phyloP scores from a whole-genome alignment of 2,888 invertebrate species.

The Beris morrisii region DNA sequence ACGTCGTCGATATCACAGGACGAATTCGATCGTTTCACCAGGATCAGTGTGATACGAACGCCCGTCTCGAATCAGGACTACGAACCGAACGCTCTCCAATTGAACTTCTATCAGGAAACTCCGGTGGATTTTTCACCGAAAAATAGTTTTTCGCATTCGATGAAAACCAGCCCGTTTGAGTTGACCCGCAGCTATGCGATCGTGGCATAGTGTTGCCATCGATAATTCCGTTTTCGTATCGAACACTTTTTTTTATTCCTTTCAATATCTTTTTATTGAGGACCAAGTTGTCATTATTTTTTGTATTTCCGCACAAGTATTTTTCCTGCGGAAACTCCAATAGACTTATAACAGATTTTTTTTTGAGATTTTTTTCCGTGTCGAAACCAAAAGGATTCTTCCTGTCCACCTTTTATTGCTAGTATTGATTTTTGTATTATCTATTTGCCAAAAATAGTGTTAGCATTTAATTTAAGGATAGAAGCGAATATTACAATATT shows the following conservation, averaged over 20 bases:
- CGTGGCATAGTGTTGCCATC: constrained; percentile 43
- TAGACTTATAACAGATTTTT: no score
- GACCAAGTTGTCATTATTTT: constrained; percentile 15
- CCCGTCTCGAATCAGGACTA: constrained; percentile 41
- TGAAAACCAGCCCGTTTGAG: constrained; percentile 55
- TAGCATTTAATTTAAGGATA: no score
- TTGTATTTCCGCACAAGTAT: neutral
- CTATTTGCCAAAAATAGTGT: no score
- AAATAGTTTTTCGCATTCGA: constrained; percentile 54
- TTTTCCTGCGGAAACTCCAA: no score
- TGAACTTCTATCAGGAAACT: constrained; percentile 48
- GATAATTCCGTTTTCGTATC: neutral
- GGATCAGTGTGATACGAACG: constrained; percentile 51
- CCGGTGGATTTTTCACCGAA: constrained; percentile 55
- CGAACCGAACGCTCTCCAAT: constrained; percentile 18
- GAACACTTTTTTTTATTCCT: no score
- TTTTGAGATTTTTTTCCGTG: no score
- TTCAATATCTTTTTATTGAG: constrained; percentile 11
- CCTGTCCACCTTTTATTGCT: no score
- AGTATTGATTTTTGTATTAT: no score
- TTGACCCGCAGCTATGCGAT: constrained; percentile 54
- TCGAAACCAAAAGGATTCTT: no score
- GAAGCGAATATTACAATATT: no score
- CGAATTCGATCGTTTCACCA: constrained; percentile 50
- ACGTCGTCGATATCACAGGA: constrained; percentile 46